phyloP scores from a whole-genome alignment of 2,113 vertebrate species.

The Pholis gunnellus region DNA sequence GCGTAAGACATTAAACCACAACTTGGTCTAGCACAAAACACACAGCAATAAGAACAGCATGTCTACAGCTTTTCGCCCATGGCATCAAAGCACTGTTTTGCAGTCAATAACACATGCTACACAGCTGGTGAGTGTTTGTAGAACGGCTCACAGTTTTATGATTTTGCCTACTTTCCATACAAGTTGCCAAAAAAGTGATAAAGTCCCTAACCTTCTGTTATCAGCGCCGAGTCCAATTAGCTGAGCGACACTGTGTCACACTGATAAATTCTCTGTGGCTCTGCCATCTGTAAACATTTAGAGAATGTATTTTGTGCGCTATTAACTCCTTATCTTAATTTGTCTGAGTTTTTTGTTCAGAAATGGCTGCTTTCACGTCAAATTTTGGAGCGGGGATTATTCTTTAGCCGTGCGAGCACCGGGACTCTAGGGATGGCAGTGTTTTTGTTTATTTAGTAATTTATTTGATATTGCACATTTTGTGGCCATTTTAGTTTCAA shows the following conservation, averaged over 20 bases:
- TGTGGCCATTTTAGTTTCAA: neutral
- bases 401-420: neutral
- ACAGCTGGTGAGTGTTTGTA: slow-evolving; percentile 36
- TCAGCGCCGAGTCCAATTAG: slow-evolving; percentile 60
- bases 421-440: neutral
- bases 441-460: too few species aligned
- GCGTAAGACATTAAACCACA: slow-evolving; percentile 42
- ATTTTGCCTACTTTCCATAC: slow-evolving; percentile 34
- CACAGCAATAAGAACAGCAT: slow-evolving; percentile 39
- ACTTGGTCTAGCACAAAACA: slow-evolving; percentile 20
- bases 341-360: slow-evolving; percentile 24
- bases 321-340: slow-evolving; percentile 51
- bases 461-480: neutral
- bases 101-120: slow-evolving; percentile 42
- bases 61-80: slow-evolving; percentile 34
- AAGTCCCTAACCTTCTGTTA: slow-evolving; percentile 65
- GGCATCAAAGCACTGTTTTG: slow-evolving; percentile 39
- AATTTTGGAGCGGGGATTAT: neutral
- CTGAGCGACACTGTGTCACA: slow-evolving; percentile 52
- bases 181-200: slow-evolving; percentile 47
- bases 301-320: slow-evolving; percentile 6
- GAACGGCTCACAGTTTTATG: slow-evolving; percentile 12
- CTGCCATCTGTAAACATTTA: slow-evolving; percentile 43
- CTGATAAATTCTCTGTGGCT: slow-evolving; percentile 54
- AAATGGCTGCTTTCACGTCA: slow-evolving; percentile 8